Base-by-base conservation (phyloP, 1,140 invertebrate genomes). In the Yoshiicerus persimilis region DNA sequence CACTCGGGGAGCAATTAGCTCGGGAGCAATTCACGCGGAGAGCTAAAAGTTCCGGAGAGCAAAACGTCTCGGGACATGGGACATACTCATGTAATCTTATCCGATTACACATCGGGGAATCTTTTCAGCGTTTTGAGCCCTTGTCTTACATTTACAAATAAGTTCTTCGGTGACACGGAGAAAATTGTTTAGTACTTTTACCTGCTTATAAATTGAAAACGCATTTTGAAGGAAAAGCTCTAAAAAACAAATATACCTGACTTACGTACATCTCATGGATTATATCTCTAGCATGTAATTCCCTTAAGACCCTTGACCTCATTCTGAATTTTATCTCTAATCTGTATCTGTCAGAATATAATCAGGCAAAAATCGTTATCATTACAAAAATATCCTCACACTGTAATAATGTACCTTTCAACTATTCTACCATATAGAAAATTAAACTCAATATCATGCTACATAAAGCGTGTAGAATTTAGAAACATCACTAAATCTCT, bases 201-300 rank as follows among this genome's bases (percentile, higher is more conserved):
- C 25, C 25, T 25, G 34, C 34, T 75, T 36, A 30, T n/a, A n/a
- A n/a, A n/a, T 25, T 75, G 34, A 75, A 8, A 23, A 75, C 34
- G 27, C 23, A 86, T 86, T 56, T 56, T 56, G 39, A 39, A 39
- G 34, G 83, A 86, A 56, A 47, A 56, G 47, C 47, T 16, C n/a
- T 56, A 56, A 56, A 56, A 56, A 56, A 56, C 47, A 56, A 56
- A 56, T 56, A 86, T 86, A 86, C 86, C 86, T 86, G 86, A 86
- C 86, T 70, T 86, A 62, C 32, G 20, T 70, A 86, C 86, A 86
- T 86, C 32, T 86, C 86, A 86, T 56, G 25, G 25, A 56, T 86
- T 32, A 36, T 30, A 75, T 27, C 10, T 1, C 20, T 16, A 13
- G 27, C 6, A 56, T 56, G n/a, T 56, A 56, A 47, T 47, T 56